Percentiles rank a stretch among this genome's conserved stretches.
phyloP scores from a whole-genome alignment of 2,797 vertebrate genomes.

The Thunnus albacares region DNA sequence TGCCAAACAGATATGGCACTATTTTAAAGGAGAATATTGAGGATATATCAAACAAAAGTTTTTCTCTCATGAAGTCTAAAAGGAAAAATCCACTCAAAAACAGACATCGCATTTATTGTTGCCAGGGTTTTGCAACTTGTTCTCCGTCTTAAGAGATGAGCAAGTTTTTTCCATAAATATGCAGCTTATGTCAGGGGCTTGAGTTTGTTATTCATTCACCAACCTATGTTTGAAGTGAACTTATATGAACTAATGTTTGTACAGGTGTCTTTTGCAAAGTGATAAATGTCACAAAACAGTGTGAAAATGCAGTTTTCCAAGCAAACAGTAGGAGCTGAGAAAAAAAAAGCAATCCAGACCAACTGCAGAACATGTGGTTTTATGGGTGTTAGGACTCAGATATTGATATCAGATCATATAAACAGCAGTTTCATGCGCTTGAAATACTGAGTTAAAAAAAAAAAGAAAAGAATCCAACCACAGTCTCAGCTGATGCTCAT shows the following conservation, averaged over 20 bases:
- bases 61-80: conserved; percentile 68
- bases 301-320: background rate
- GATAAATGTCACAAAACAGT: background rate
- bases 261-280: background rate
- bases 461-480: background rate
- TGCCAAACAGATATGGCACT: conserved; percentile 79
- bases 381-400: background rate
- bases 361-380: conserved; percentile 2
- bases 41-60: conserved; percentile 42
- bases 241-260: background rate
- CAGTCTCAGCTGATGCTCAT: background rate
- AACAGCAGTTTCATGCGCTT: background rate
- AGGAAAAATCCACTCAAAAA: conserved; percentile 68
- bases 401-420: background rate
- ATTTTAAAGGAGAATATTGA: conserved; percentile 80
- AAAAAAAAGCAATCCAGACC: background rate
- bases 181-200: background rate
- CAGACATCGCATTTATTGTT: conserved; percentile 23
- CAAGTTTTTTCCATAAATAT: background rate
- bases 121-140: background rate
- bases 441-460: no score
- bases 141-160: background rate
- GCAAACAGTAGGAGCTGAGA: background rate
- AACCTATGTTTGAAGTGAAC: background rate
- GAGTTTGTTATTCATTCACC: no score